Conservation (phyloP, 2,888 invertebrate genomes). For the Meganola albula region DNA sequence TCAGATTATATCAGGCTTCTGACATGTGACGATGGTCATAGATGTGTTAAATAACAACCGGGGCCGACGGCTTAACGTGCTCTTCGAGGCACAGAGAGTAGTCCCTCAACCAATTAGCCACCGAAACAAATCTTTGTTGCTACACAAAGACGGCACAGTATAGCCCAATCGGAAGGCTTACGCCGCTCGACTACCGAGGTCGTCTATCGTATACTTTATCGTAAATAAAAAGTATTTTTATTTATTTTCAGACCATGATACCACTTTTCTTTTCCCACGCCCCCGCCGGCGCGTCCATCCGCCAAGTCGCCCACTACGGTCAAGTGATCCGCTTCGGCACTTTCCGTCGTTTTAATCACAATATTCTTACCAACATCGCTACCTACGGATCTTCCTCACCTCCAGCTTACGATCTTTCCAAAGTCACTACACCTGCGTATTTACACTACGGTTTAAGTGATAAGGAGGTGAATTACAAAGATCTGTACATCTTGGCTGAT, state of each 20-base stretch:
- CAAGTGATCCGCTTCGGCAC: conserved; percentile 35
- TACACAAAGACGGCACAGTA: no score
- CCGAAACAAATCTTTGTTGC: no score
- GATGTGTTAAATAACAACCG: no score
- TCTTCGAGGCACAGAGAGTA: no score
- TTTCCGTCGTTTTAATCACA: conserved; percentile 43
- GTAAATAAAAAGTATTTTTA: not conserved
- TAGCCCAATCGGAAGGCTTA: no score
- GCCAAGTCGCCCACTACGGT: conserved; percentile 46
- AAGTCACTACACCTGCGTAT: conserved; percentile 34
- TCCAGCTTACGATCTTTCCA: conserved; percentile 38
- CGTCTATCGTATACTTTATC: no score
- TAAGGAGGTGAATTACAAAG: conserved; percentile 29
- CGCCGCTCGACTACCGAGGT: no score
- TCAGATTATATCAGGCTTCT: no score
- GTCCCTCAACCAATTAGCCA: no score
- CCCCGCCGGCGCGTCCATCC: conserved; percentile 45
- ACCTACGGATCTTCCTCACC: conserved; percentile 36
- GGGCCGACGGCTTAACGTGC: no score
- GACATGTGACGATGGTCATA: no score
- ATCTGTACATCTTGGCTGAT: conserved; percentile 29
- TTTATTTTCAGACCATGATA: conserved; percentile 41
- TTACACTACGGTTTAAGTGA: conserved; percentile 40
- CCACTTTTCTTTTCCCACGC: conserved; percentile 43
- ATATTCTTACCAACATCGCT: conserved; percentile 30